These are phyloP conservation scores for Heliocidaris tuberculata DNA, from an alignment of 35 echinoderm and acorn worm genomes.

Conservation along the genomic window DNA sequence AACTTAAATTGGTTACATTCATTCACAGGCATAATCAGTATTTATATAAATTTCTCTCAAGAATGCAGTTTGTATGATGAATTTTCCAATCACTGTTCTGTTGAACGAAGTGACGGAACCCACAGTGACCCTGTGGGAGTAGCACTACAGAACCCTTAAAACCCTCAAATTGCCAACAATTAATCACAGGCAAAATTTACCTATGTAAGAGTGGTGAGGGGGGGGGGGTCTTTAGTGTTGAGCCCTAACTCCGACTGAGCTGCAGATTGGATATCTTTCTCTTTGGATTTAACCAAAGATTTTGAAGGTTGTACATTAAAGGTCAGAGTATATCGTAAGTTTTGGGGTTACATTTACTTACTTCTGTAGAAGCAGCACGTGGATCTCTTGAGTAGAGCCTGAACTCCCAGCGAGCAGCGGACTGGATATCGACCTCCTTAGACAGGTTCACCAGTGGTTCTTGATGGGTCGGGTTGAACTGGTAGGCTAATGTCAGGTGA, in stretches of 20 bases:
- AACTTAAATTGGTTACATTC: background rate
- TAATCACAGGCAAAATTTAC: slow-evolving; percentile 26
- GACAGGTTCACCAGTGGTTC: slow-evolving; percentile 74
- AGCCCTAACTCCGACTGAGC: slow-evolving; percentile 84
- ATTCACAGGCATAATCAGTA: no score
- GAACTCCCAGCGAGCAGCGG: slow-evolving; percentile 88
- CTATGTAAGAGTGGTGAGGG: slow-evolving; percentile 67
- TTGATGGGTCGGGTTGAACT: slow-evolving; percentile 76
- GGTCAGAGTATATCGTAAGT: background rate
- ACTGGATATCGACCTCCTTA: slow-evolving; percentile 73
- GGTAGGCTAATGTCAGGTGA: slow-evolving; percentile 96
- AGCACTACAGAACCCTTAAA: no score
- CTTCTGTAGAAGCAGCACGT: slow-evolving; percentile 80
- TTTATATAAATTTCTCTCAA: no score
- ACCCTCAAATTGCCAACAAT: no score
- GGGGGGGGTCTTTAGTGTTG: slow-evolving; percentile 81
- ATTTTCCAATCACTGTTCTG: no score
- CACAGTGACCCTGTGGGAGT: no score
- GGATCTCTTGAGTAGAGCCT: slow-evolving; percentile 93
- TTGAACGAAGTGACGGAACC: no score
- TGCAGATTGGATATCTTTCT: slow-evolving; percentile 62
- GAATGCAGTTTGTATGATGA: no score
- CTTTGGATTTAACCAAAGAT: slow-evolving; percentile 70
- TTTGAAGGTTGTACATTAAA: slow-evolving; percentile 67
- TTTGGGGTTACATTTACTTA: background rate